These are phyloP conservation scores for Drosophila mayaguana DNA, from an alignment of 2,888 invertebrate genomes.

Conservation along the genomic window DNA sequence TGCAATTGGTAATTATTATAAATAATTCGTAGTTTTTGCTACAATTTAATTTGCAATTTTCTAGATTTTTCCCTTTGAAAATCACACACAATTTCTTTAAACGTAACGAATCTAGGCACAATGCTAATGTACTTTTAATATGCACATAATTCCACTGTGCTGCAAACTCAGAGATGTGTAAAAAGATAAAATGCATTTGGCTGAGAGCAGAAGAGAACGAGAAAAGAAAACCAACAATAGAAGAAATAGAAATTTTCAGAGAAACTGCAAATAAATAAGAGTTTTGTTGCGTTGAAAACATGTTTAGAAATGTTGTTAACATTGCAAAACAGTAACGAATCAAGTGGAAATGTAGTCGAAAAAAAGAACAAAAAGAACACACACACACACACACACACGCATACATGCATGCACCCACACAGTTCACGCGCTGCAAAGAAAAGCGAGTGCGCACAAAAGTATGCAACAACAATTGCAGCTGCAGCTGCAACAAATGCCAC, in stretches of 20 bases:
- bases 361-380: slow-evolving; percentile 31
- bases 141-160: slow-evolving; percentile 65
- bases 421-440: slow-evolving; percentile 22
- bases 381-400: slow-evolving; percentile 9
- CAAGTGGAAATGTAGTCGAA: slow-evolving; percentile 64
- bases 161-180: slow-evolving; percentile 22
- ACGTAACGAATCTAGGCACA: slow-evolving; percentile 10
- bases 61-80: not conserved
- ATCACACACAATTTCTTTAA: not conserved
- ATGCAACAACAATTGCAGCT: slow-evolving; percentile 63
- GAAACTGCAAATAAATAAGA: slow-evolving; percentile 45
- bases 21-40: no score
- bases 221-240: not conserved
- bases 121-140: slow-evolving; percentile 64
- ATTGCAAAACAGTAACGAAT: slow-evolving; percentile 75
- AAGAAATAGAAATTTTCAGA: slow-evolving; percentile 1
- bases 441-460: slow-evolving; percentile 60
- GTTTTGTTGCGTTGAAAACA: slow-evolving; percentile 59
- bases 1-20: not conserved
- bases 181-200: slow-evolving; percentile 8
- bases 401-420: not conserved
- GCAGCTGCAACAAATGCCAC: slow-evolving; percentile 54
- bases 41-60: not conserved
- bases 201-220: not conserved
- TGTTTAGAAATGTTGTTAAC: slow-evolving; percentile 70